A percentile compares a stretch with the other conserved stretches of the same genome.
Conservation (phyloP, 53 echinoderm and acorn worm genomes). For the Crossaster papposus region DNA sequence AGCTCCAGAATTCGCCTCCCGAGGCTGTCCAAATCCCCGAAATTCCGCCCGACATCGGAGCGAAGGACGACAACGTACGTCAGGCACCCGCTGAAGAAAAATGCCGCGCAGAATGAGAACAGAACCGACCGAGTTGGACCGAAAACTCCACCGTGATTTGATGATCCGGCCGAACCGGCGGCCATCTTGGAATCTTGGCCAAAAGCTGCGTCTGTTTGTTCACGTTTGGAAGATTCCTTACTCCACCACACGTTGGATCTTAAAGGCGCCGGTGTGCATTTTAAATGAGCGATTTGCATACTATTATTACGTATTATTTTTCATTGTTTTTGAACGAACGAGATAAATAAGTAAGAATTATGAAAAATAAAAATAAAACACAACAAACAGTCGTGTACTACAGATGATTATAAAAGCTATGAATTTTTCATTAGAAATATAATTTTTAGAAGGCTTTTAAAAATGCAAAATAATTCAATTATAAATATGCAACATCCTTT, state of each 20-base stretch:
- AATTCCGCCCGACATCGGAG: constrained; percentile 10
- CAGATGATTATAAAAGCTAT: no score
- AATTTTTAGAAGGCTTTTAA: neutral
- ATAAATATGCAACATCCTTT: no score
- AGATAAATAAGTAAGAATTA: no score
- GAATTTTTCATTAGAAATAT: neutral
- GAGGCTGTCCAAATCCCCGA: constrained; percentile 18
- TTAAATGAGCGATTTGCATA: neutral
- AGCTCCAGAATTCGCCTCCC: constrained; percentile 18
- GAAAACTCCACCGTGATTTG: neutral
- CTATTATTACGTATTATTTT: neutral
- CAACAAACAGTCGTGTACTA: no score
- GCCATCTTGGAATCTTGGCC: constrained; percentile 37
- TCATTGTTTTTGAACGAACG: no score
- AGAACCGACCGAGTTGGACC: constrained; percentile 41
- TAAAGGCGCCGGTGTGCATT: neutral
- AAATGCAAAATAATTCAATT: no score
- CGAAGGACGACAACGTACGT: constrained; percentile 60
- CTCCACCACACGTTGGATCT: constrained; percentile 16
- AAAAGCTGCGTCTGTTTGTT: neutral
- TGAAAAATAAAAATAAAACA: no score
- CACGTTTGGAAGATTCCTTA: constrained; percentile 1
- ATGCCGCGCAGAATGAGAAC: constrained; percentile 59
- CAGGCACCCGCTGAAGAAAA: constrained; percentile 66
- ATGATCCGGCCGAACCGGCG: constrained; percentile 16